Conservation (phyloP, 2,113 vertebrate genomes). For the Tamias sibiricus region DNA sequence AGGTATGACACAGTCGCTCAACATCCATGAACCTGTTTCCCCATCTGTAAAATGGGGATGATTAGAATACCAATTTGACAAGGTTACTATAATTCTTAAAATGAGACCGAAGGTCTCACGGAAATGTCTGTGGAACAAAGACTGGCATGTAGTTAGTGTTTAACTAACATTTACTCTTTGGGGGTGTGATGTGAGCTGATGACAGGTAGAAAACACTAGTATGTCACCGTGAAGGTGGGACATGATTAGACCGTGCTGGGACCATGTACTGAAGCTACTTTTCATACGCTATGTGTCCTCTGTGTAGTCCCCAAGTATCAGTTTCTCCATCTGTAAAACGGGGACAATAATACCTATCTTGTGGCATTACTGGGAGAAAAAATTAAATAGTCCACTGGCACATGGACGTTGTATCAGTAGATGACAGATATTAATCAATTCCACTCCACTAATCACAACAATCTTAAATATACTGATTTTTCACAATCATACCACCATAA, state of each 20-base stretch:
- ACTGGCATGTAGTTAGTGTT: not conserved
- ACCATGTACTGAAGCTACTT: not conserved
- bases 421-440: not conserved
- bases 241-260: not conserved
- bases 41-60: not conserved
- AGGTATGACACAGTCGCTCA: not conserved
- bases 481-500: not conserved
- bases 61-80: not conserved
- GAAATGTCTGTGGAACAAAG: not conserved
- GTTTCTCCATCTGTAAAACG: constrained; percentile 6
- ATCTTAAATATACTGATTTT: not conserved
- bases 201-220: not conserved
- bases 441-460: not conserved
- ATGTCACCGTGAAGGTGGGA: not conserved
- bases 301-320: not conserved
- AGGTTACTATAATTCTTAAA: not conserved
- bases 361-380: not conserved
- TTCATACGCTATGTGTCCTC: not conserved
- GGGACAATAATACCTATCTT: not conserved
- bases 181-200: not conserved
- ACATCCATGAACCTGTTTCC: not conserved
- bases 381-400: not conserved
- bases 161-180: not conserved
- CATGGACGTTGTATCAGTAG: not conserved
- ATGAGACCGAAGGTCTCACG: not conserved